These are phyloP conservation scores for Mythimna impura DNA, from an alignment of 2,888 invertebrate genomes.

Conservation along the genomic window DNA sequence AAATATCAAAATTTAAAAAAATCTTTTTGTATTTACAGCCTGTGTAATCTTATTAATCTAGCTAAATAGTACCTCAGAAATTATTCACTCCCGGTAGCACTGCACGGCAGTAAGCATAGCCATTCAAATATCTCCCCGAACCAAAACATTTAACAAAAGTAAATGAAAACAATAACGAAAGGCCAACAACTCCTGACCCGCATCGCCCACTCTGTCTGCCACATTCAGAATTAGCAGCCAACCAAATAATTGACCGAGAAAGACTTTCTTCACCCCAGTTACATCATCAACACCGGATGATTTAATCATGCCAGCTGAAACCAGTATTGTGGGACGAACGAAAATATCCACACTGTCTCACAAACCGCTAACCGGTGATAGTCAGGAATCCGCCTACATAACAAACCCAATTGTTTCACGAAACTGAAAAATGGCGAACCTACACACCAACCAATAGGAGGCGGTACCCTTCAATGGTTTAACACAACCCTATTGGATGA, in stretches of 20 bases:
- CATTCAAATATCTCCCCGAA: slow-evolving; percentile 2
- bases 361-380: slow-evolving; percentile 72
- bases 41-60: too few species aligned
- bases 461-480: slow-evolving; percentile 78
- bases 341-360: slow-evolving; percentile 77
- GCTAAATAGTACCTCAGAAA: not conserved
- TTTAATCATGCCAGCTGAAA: slow-evolving; percentile 83
- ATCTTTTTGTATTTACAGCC: too few species aligned
- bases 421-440: slow-evolving; percentile 88
- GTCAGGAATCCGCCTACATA: slow-evolving; percentile 83
- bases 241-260: slow-evolving; percentile 60
- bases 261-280: slow-evolving; percentile 66
- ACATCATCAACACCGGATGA: slow-evolving; percentile 71
- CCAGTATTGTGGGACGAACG: slow-evolving; percentile 70
- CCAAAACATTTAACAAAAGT: slow-evolving; percentile 12
- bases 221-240: slow-evolving; percentile 58
- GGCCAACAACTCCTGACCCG: slow-evolving; percentile 50
- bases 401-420: slow-evolving; percentile 85
- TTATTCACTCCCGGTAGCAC: not conserved
- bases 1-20: too few species aligned
- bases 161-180: slow-evolving; percentile 45
- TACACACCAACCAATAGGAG: slow-evolving; percentile 83
- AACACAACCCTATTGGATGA: slow-evolving; percentile 76
- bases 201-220: slow-evolving; percentile 56
- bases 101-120: too few species aligned